These are phyloP conservation scores for Clitarchus hookeri DNA, from an alignment of 2,888 invertebrate species.

Conservation along the genomic window DNA sequence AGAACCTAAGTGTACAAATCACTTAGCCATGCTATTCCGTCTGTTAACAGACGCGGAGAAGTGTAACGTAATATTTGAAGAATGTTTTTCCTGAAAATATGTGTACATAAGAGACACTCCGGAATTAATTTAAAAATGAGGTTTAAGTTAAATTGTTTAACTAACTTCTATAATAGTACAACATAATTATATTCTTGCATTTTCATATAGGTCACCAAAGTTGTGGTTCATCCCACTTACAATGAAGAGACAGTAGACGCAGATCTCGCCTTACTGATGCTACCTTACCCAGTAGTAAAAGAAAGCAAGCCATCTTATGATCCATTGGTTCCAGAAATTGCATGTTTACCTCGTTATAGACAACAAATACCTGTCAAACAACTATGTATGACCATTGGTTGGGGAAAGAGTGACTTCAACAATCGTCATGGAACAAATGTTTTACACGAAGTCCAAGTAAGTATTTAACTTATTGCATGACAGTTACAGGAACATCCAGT, in stretches of 20 bases:
- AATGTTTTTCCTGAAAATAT: too few species aligned
- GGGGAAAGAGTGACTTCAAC: conserved; percentile 82
- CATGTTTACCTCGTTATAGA: conserved; percentile 78
- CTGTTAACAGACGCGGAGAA: too few species aligned
- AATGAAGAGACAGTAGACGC: conserved; percentile 89
- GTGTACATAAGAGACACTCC: too few species aligned
- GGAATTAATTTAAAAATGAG: too few species aligned
- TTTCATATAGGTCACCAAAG: conserved; percentile 60
- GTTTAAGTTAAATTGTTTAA: too few species aligned
- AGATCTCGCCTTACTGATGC: conserved; percentile 83
- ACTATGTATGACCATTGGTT: conserved; percentile 86
- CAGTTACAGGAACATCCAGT: too few species aligned
- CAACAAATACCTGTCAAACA: conserved; percentile 68
- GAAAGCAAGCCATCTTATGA: conserved; percentile 44
- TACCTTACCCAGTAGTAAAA: conserved; percentile 55
- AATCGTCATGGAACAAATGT: conserved; percentile 81
- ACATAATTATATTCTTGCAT: not conserved
- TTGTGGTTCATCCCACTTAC: conserved; percentile 82
- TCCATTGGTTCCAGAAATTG: conserved; percentile 62
- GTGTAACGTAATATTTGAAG: too few species aligned
- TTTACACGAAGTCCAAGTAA: conserved; percentile 83
- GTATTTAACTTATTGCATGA: conserved; percentile 28
- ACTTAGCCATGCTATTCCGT: too few species aligned
- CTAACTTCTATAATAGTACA: too few species aligned
- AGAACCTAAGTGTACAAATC: too few species aligned